Conservation (phyloP, 2,888 invertebrate species). For the Cephus spinipes region DNA sequence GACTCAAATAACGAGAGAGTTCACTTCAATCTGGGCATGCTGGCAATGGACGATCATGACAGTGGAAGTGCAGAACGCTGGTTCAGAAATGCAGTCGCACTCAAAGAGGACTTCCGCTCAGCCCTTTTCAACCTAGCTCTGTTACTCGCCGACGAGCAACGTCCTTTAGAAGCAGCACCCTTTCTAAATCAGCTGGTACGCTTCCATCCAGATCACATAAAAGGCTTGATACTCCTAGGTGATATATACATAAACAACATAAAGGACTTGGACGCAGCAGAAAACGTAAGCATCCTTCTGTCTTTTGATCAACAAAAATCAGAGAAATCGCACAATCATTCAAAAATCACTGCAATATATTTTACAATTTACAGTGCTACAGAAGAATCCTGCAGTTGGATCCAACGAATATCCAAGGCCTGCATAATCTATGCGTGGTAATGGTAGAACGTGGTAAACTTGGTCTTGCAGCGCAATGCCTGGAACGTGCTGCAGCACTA, state of each 20-base stretch:
- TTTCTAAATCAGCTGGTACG: constrained; percentile 91
- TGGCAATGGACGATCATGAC: constrained; percentile 95
- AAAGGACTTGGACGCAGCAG: constrained; percentile 93
- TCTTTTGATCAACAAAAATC: not conserved
- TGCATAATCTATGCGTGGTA: constrained; percentile 96
- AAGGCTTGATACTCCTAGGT: constrained; percentile 92
- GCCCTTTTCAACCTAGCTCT: constrained; percentile 95
- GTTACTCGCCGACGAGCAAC: constrained; percentile 86
- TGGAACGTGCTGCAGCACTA: constrained; percentile 81
- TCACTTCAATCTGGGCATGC: constrained; percentile 95
- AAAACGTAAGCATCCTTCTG: constrained; percentile 76
- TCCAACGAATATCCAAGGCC: constrained; percentile 91
- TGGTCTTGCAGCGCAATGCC: constrained; percentile 85
- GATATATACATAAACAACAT: constrained; percentile 97
- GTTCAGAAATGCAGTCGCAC: constrained; percentile 89
- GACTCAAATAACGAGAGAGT: constrained; percentile 87
- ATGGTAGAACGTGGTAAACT: constrained; percentile 92
- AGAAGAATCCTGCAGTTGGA: constrained; percentile 87
- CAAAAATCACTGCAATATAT: not conserved
- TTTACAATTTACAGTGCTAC: constrained; percentile 79
- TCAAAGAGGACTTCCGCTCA: constrained; percentile 91
- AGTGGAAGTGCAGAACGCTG: constrained; percentile 90
- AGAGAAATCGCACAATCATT: not conserved
- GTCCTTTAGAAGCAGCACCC: constrained; percentile 92
- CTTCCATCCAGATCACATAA: constrained; percentile 93